A percentile compares a stretch with the other conserved stretches of the same genome.
Evolutionary conservation across 1,140 invertebrate genomes (phyloP).

Genomic region (Pygmarrhopalites habei): DNA sequence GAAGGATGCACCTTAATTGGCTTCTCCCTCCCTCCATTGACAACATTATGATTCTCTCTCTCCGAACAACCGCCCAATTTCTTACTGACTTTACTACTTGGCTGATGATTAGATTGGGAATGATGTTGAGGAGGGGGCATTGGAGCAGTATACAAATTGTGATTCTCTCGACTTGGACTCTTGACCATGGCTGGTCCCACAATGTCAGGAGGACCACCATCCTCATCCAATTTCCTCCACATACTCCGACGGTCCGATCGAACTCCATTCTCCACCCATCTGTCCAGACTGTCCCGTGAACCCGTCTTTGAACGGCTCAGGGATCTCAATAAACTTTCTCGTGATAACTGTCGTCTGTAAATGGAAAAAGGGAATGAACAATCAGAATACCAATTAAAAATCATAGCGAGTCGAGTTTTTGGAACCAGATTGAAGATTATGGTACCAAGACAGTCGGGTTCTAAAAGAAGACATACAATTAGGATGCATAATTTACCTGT

Average conservation of each 20-base stretch:
- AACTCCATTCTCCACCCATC: conserved; percentile 39
- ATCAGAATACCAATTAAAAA: too few relatives aligned
- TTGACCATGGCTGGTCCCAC: neutral
- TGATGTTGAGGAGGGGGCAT: too few relatives aligned
- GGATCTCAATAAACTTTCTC: conserved; percentile 34
- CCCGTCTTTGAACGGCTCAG: conserved; percentile 37
- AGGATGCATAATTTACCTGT: conserved; percentile 35
- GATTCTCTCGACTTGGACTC: neutral
- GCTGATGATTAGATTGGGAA: neutral
- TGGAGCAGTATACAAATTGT: too few relatives aligned
- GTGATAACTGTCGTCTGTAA: conserved; percentile 37
- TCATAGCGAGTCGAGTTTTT: too few relatives aligned
- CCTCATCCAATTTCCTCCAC: conserved; percentile 30
- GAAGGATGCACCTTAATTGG: neutral
- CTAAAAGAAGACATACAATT: too few relatives aligned
- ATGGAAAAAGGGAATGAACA: too few relatives aligned
- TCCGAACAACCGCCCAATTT: neutral
- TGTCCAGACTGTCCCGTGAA: conserved; percentile 38
- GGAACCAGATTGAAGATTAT: too few relatives aligned
- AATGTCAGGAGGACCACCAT: neutral
- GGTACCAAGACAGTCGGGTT: too few relatives aligned
- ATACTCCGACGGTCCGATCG: conserved; percentile 30
- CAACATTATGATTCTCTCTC: neutral
- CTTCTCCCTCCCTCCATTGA: neutral
- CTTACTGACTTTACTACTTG: neutral